These are phyloP conservation scores for Seison nebaliae DNA, from an alignment of 1,140 invertebrate genomes.

Conservation along the genomic window DNA sequence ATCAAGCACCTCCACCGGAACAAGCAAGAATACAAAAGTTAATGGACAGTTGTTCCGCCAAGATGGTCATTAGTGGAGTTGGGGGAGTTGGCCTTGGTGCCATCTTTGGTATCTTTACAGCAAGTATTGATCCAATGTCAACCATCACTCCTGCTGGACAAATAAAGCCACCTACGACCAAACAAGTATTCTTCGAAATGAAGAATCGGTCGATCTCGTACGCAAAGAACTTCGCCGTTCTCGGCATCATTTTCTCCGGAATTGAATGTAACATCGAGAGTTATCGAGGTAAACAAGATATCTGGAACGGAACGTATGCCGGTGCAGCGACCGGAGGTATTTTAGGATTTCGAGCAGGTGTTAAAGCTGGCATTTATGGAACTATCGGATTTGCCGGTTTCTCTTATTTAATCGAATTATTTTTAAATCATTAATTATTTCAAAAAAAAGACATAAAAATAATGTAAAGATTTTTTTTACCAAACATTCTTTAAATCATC, in stretches of 20 bases:
- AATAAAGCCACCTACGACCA: constrained; percentile 32
- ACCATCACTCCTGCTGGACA: constrained; percentile 34
- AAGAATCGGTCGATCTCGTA: constrained; percentile 59
- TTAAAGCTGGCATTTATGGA: constrained; percentile 61
- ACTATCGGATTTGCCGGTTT: constrained; percentile 75
- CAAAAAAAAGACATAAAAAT: too few relatives aligned
- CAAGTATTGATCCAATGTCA: constrained; percentile 66
- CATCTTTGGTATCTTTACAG: constrained; percentile 71
- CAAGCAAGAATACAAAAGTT: constrained; percentile 15
- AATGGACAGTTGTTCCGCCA: constrained; percentile 72
- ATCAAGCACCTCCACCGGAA: too few relatives aligned
- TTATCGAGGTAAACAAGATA: constrained; percentile 14
- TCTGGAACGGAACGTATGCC: constrained; percentile 13
- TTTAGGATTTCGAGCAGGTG: constrained; percentile 38
- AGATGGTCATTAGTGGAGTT: constrained; percentile 59
- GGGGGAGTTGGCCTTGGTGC: constrained; percentile 67
- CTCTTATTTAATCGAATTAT: constrained; percentile 67
- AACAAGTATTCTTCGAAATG: constrained; percentile 45
- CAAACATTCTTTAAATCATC: too few relatives aligned
- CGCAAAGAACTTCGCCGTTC: constrained; percentile 83
- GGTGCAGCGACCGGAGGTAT: constrained; percentile 13
- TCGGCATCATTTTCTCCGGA: constrained; percentile 67
- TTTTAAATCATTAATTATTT: too few relatives aligned
- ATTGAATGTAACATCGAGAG: constrained; percentile 67
- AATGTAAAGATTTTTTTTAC: too few relatives aligned